A percentile compares a stretch with the other conserved stretches of the same genome.
phyloP scores from a whole-genome alignment of 2,113 vertebrate genomes.

The Sialia sialis region DNA sequence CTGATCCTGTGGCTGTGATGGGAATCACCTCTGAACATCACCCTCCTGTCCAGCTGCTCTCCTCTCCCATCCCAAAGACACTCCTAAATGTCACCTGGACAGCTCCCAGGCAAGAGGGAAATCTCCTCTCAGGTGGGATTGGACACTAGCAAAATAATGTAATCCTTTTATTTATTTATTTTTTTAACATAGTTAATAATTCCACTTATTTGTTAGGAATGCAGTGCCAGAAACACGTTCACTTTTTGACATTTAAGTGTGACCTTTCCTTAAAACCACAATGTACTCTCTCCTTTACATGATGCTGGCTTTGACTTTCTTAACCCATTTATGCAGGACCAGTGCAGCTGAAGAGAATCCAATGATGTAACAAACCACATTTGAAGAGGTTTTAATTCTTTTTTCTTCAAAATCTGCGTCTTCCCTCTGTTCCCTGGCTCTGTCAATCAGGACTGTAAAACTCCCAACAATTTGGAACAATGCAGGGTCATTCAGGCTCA shows the following conservation, averaged over 20 bases:
- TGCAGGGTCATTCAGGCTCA: not conserved
- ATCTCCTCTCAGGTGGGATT: not conserved
- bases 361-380: not conserved
- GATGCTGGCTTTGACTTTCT: not conserved
- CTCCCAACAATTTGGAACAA: not conserved
- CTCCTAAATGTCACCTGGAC: not conserved
- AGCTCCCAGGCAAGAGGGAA: not conserved
- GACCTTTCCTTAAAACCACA: not conserved
- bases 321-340: not conserved
- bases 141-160: not conserved
- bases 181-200: not conserved
- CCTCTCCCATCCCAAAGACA: not conserved
- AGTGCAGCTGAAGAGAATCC: not conserved
- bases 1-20: not conserved
- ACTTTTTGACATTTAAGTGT: conserved; percentile 35
- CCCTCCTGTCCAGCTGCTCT: not conserved
- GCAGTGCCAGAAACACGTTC: not conserved
- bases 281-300: not conserved
- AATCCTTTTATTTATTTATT: not conserved
- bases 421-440: not conserved
- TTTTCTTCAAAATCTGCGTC: not conserved
- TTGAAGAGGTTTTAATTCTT: not conserved
- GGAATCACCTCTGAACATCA: not conserved
- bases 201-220: not conserved
- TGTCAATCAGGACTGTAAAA: not conserved